Evolutionary conservation across 2,888 invertebrate genomes (phyloP).

Genomic region (Nomada ruficornis): DNA sequence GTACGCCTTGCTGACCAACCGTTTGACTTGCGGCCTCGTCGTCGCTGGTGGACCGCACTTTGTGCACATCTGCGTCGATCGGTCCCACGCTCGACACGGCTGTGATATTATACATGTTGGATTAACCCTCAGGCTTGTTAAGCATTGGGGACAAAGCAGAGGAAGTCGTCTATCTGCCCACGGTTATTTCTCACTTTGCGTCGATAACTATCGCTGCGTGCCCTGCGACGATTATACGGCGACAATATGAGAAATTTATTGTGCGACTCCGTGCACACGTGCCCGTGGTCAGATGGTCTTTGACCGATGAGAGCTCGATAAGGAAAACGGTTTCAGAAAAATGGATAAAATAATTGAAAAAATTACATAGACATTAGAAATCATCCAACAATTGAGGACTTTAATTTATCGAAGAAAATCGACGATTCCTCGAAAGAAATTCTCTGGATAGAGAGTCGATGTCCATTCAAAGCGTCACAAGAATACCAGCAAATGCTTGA

Average conservation of each 20-base stretch:
- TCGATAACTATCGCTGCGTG: slow-evolving; percentile 13
- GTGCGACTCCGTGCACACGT: no score
- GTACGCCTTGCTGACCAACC: slow-evolving; percentile 48
- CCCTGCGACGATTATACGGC: background rate
- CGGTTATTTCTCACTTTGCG: slow-evolving; percentile 9
- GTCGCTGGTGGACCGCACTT: slow-evolving; percentile 32
- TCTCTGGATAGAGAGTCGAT: no score
- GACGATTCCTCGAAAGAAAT: no score
- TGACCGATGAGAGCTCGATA: background rate
- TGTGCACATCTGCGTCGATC: slow-evolving; percentile 48
- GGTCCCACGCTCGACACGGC: slow-evolving; percentile 1
- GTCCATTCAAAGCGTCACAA: no score
- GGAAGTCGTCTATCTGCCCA: slow-evolving; percentile 2
- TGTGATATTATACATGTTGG: slow-evolving; percentile 22
- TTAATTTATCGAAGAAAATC: no score
- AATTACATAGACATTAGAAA: no score
- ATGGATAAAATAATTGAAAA: no score
- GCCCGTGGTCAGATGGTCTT: background rate
- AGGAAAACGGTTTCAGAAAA: no score
- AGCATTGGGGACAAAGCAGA: background rate
- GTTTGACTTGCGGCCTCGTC: slow-evolving; percentile 42
- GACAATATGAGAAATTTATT: slow-evolving; percentile 10
- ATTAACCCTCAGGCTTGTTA: slow-evolving; percentile 38
- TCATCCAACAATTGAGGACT: no score
- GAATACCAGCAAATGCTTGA: no score